A percentile compares a stretch with the other conserved stretches of the same genome.
These are phyloP conservation scores for Neomicropteryx cornuta DNA, from an alignment of 1,140 invertebrate species.

Conservation along the genomic window DNA sequence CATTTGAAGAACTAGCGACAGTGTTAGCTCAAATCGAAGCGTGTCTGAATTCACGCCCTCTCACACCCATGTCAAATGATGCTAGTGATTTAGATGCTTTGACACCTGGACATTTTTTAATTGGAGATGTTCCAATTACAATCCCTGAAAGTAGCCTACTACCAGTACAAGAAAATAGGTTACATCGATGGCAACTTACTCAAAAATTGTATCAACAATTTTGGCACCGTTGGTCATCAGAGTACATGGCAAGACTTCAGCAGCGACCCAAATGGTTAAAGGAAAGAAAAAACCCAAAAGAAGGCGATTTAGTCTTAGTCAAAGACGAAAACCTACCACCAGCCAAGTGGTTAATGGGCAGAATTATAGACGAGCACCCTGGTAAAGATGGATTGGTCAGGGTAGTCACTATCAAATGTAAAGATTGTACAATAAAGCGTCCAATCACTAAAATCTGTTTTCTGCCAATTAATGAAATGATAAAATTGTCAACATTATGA, in stretches of 20 bases:
- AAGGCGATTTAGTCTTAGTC: slow-evolving; percentile 16
- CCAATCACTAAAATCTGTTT: no score
- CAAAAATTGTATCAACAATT: slow-evolving; percentile 17
- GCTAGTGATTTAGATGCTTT: slow-evolving; percentile 4
- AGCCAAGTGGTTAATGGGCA: slow-evolving; percentile 17
- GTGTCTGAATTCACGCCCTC: slow-evolving; percentile 12
- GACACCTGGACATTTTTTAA: slow-evolving; percentile 10
- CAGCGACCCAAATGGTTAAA: slow-evolving; percentile 16
- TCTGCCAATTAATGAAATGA: no score
- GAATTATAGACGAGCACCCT: slow-evolving; percentile 12
- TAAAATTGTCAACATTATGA: no score
- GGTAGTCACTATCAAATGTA: slow-evolving; percentile 10
- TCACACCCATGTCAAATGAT: slow-evolving; percentile 9
- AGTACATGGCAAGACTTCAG: slow-evolving; percentile 17
- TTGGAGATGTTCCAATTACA: slow-evolving; percentile 6
- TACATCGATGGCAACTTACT: slow-evolving; percentile 3
- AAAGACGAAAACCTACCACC: slow-evolving; percentile 12
- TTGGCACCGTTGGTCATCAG: slow-evolving; percentile 17
- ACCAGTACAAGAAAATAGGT: neutral
- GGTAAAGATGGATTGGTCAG: slow-evolving; percentile 12
- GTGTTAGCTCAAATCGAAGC: slow-evolving; percentile 13
- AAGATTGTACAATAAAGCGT: no score
- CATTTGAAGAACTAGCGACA: slow-evolving; percentile 13
- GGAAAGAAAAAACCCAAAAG: slow-evolving; percentile 3
- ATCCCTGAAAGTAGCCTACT: neutral